Evolutionary conservation across 2,888 invertebrate genomes (phyloP).

Genomic region (Philereme vetulata): DNA sequence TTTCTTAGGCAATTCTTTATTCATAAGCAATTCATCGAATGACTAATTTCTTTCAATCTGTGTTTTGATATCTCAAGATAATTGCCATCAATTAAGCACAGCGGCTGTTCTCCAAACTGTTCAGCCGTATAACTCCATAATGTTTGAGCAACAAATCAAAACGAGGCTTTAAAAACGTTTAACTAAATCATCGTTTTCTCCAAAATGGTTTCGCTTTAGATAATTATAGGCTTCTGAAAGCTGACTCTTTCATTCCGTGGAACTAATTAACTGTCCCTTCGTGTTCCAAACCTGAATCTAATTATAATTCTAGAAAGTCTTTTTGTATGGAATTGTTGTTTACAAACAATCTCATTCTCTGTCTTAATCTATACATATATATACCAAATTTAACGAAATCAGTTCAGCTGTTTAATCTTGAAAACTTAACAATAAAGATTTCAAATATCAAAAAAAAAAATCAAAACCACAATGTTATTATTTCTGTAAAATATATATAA

Average conservation of each 20-base stretch:
- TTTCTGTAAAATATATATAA: too few species aligned
- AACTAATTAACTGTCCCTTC: slow-evolving; percentile 62
- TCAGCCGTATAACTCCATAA: slow-evolving; percentile 50
- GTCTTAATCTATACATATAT: too few species aligned
- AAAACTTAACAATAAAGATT: too few species aligned
- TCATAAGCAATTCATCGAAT: too few species aligned
- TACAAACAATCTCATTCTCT: too few species aligned
- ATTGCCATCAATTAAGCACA: slow-evolving; percentile 5
- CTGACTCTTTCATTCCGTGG: slow-evolving; percentile 58
- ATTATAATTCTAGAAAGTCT: slow-evolving; percentile 36
- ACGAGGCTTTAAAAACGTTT: slow-evolving; percentile 75
- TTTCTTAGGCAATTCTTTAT: too few species aligned
- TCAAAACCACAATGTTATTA: too few species aligned
- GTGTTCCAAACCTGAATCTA: slow-evolving; percentile 30
- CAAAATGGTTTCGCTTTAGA: slow-evolving; percentile 77
- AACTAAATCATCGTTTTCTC: slow-evolving; percentile 78
- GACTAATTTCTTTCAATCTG: background rate
- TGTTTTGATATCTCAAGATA: background rate
- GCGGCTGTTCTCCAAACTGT: slow-evolving; percentile 39
- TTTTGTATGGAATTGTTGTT: slow-evolving; percentile 14
- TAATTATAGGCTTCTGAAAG: slow-evolving; percentile 75
- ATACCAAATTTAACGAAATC: too few species aligned
- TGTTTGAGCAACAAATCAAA: slow-evolving; percentile 79
- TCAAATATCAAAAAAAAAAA: too few species aligned
- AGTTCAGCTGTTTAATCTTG: too few species aligned